A percentile compares a stretch with the other conserved stretches of the same genome.
phyloP scores from a whole-genome alignment of 1,140 invertebrate genomes.

The Calliphora vicina region DNA sequence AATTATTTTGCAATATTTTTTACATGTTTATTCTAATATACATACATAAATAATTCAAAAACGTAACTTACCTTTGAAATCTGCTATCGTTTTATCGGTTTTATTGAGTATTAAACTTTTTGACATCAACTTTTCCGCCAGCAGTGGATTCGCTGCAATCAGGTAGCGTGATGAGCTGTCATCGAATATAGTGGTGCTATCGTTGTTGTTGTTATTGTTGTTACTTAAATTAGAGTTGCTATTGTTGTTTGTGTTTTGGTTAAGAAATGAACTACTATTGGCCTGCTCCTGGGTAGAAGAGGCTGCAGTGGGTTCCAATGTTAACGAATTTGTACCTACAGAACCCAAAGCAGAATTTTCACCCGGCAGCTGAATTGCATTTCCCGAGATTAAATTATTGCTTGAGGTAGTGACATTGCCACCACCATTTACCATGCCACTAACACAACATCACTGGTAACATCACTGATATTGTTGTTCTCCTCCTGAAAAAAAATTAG shows the following conservation, averaged over 20 bases:
- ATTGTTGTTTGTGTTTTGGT: conserved; percentile 8
- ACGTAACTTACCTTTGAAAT: conserved; percentile 37
- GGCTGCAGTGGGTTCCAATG: conserved; percentile 17
- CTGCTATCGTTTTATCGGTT: background rate
- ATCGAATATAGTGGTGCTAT: conserved; percentile 23
- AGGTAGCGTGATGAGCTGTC: conserved; percentile 45
- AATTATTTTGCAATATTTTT: too few species aligned
- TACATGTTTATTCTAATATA: too few species aligned
- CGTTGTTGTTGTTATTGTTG: conserved; percentile 37
- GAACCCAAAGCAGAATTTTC: conserved; percentile 30
- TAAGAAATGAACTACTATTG: background rate
- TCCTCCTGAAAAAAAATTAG: conserved; percentile 58
- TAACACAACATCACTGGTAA: conserved; percentile 20
- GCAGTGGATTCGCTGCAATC: conserved; percentile 58
- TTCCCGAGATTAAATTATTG: background rate
- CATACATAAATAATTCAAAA: too few species aligned
- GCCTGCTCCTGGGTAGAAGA: conserved; percentile 27
- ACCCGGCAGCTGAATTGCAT: conserved; percentile 21
- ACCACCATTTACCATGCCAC: conserved; percentile 8
- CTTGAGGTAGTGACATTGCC: background rate
- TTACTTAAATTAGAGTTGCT: conserved; percentile 33
- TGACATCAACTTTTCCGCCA: conserved; percentile 61
- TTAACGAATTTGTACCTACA: conserved; percentile 22
- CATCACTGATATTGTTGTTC: conserved; percentile 57
- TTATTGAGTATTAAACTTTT: conserved; percentile 42